phyloP scores from a whole-genome alignment of 2,113 vertebrate genomes.

The Mola mola region DNA sequence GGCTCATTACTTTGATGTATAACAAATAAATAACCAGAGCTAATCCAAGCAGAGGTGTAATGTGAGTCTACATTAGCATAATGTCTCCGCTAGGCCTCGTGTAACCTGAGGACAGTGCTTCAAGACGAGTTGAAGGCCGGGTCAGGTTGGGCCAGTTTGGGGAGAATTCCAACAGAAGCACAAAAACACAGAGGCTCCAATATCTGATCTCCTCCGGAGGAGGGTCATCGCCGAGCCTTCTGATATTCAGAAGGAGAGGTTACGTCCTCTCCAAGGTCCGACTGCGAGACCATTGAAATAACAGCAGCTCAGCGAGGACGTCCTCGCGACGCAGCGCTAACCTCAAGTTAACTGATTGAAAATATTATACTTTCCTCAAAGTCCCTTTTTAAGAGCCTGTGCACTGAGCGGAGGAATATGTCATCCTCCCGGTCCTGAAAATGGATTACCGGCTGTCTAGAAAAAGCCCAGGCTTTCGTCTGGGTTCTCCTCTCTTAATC shows the following conservation, averaged over 20 bases:
- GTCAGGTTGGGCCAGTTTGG: constrained; percentile 23
- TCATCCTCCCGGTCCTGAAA: constrained; percentile 44
- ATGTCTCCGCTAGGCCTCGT: neutral
- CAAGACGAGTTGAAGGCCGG: constrained; percentile 15
- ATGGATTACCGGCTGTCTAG: constrained; percentile 55
- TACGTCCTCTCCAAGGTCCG: constrained; percentile 20
- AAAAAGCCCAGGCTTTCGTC: constrained; percentile 44
- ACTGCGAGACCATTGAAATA: constrained; percentile 10
- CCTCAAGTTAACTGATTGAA: constrained; percentile 30
- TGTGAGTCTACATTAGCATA: constrained; percentile 21
- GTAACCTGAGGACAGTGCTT: constrained; percentile 29
- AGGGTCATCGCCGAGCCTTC: constrained; percentile 40
- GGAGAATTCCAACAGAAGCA: constrained; percentile 42
- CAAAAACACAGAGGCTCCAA: constrained; percentile 25
- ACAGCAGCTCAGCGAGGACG: constrained; percentile 51
- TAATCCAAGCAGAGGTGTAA: constrained; percentile 19
- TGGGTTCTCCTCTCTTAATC: constrained; percentile 60
- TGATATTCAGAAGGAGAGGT: constrained; percentile 29
- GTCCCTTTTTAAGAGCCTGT: constrained; percentile 27
- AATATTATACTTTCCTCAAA: constrained; percentile 16
- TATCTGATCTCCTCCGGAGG: constrained; percentile 30
- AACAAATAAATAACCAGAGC: constrained; percentile 18
- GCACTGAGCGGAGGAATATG: constrained; percentile 37
- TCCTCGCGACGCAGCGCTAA: constrained; percentile 13
- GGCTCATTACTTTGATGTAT: constrained; percentile 46